Conservation (phyloP, 2,888 invertebrate species). For the Pharmacophagus antenor region DNA sequence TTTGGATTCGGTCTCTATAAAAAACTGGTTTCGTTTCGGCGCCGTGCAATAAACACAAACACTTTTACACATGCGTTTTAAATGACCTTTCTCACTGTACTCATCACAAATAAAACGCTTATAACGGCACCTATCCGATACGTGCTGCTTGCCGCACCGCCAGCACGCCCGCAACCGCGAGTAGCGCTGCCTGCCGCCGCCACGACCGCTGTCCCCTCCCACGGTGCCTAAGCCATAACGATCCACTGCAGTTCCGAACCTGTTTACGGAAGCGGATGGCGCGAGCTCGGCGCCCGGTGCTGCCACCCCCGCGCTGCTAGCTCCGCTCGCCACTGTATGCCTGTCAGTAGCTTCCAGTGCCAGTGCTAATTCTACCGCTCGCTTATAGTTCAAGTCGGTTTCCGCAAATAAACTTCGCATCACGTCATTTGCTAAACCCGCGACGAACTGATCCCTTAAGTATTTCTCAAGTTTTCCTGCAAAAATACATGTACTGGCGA, state of each 20-base stretch:
- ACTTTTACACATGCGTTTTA: too few relatives aligned
- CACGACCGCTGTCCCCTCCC: background rate
- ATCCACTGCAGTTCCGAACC: too few relatives aligned
- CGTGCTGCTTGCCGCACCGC: too few relatives aligned
- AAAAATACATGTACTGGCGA: slow-evolving; percentile 21
- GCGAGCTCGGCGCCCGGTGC: background rate
- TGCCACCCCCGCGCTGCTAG: background rate
- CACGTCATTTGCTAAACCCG: background rate
- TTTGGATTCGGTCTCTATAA: too few relatives aligned
- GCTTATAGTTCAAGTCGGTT: background rate
- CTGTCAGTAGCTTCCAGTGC: background rate
- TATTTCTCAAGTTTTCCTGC: background rate
- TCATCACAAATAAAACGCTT: too few relatives aligned
- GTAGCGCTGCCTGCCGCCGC: background rate
- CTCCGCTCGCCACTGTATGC: background rate
- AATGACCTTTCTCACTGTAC: too few relatives aligned
- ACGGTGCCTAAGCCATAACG: background rate
- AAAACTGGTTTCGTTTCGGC: too few relatives aligned
- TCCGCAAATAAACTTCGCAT: background rate
- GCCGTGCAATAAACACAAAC: too few relatives aligned
- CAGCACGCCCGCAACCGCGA: background rate
- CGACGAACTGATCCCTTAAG: slow-evolving; percentile 20
- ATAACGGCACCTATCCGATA: too few relatives aligned
- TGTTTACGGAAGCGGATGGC: too few relatives aligned
- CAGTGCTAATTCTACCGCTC: background rate